A percentile compares a stretch with the other conserved stretches of the same genome.
Evolutionary conservation across 2,113 vertebrate species (phyloP).

Genomic region (Nansenia antarctica): DNA sequence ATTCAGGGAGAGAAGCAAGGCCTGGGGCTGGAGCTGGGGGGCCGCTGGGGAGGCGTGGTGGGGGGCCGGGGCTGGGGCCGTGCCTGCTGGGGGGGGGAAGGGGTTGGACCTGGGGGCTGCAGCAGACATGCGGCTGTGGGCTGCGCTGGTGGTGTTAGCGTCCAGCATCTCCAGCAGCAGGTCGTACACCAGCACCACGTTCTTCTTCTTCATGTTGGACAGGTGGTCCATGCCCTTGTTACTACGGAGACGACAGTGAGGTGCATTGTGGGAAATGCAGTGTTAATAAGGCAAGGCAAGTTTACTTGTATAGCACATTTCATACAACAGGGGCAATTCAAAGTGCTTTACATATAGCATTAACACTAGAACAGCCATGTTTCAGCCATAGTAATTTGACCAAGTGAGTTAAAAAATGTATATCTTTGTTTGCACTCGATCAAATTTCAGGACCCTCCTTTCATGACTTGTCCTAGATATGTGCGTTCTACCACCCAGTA

Average conservation of each 20-base stretch:
- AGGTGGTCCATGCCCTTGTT: conserved; percentile 98
- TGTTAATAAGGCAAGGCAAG: too few relatives aligned
- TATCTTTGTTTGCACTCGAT: too few relatives aligned
- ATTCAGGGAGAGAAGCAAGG: conserved; percentile 17
- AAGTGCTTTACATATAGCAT: not conserved
- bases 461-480: too few relatives aligned
- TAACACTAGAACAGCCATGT: too few relatives aligned
- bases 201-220: conserved; percentile 95
- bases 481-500: too few relatives aligned
- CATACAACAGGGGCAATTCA: not conserved
- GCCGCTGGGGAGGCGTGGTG: not conserved
- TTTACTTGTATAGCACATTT: too few relatives aligned
- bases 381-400: too few relatives aligned
- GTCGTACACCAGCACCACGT: conserved; percentile 91
- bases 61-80: conserved; percentile 13
- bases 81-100: conserved; percentile 7
- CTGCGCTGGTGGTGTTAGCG: conserved; percentile 81
- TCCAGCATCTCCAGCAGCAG: conserved; percentile 96
- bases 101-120: conserved; percentile 38
- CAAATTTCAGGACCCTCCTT: too few relatives aligned
- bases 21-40: conserved; percentile 24
- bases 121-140: conserved; percentile 69
- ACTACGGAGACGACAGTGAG: conserved; percentile 61
- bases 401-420: too few relatives aligned
- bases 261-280: not conserved